These are phyloP conservation scores for Archips crataeganus DNA, from an alignment of 2,888 invertebrate genomes.

Conservation along the genomic window DNA sequence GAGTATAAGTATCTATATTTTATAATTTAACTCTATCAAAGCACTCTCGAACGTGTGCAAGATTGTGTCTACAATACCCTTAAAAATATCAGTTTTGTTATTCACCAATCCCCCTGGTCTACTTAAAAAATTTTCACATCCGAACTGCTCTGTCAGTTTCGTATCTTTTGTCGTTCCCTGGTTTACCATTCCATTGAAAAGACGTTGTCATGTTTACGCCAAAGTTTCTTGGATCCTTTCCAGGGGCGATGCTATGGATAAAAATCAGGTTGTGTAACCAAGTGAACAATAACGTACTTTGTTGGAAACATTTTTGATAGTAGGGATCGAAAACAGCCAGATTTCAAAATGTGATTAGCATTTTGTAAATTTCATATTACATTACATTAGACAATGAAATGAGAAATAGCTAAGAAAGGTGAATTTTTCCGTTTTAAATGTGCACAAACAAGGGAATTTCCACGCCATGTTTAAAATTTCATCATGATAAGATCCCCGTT, in stretches of 20 bases:
- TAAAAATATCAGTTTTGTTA: slow-evolving; percentile 24
- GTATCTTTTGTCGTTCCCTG: slow-evolving; percentile 53
- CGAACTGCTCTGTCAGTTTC: slow-evolving; percentile 49
- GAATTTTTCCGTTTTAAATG: slow-evolving; percentile 2
- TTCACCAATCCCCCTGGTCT: slow-evolving; percentile 46
- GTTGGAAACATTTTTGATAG: not conserved
- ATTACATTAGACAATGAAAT: not conserved
- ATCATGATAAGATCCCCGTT: slow-evolving; percentile 28
- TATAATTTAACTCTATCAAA: too few species aligned
- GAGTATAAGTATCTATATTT: too few species aligned
- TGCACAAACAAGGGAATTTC: slow-evolving; percentile 13
- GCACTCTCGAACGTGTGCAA: not conserved
- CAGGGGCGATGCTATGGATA: slow-evolving; percentile 61
- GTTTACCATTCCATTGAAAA: slow-evolving; percentile 61
- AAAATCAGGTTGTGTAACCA: slow-evolving; percentile 65
- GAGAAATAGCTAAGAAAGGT: not conserved
- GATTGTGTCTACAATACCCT: not conserved
- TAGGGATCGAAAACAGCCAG: not conserved
- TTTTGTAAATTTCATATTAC: not conserved
- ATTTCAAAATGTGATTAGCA: slow-evolving; percentile 8
- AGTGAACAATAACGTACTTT: slow-evolving; percentile 56
- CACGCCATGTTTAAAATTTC: slow-evolving; percentile 26
- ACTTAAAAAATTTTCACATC: slow-evolving; percentile 55
- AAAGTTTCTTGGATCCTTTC: slow-evolving; percentile 75
- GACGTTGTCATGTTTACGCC: slow-evolving; percentile 68